A percentile compares a stretch with the other conserved stretches of the same genome.
These are phyloP conservation scores for Sparidentex hasta DNA, from an alignment of 2,797 vertebrate species.

Conservation along the genomic window DNA sequence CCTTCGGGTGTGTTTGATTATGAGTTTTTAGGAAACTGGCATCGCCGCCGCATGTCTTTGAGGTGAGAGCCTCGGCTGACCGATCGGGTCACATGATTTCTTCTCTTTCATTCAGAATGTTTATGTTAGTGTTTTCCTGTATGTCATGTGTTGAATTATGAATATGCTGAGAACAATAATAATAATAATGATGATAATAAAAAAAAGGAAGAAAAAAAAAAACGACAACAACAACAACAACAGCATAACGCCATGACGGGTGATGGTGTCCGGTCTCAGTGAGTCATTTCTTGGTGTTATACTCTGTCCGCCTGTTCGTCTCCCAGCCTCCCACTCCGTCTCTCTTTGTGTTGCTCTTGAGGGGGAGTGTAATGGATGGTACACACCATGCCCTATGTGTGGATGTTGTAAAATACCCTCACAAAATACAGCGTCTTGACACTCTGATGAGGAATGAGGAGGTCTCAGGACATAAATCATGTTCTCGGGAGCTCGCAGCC, in stretches of 20 bases:
- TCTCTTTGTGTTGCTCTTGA: slow-evolving; percentile 41
- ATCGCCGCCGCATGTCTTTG: slow-evolving; percentile 77
- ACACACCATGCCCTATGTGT: slow-evolving; percentile 18
- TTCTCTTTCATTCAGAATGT: slow-evolving; percentile 83
- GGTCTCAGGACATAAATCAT: slow-evolving; percentile 48
- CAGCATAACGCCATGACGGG: slow-evolving; percentile 26
- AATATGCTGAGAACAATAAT: slow-evolving; percentile 81
- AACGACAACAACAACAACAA: slow-evolving; percentile 18
- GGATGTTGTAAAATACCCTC: slow-evolving; percentile 43
- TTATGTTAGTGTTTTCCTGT: slow-evolving; percentile 87
- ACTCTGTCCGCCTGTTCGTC: slow-evolving; percentile 39
- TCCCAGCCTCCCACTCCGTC: slow-evolving; percentile 46
- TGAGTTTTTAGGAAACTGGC: slow-evolving; percentile 68
- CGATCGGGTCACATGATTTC: slow-evolving; percentile 69
- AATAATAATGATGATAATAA: slow-evolving; percentile 70
- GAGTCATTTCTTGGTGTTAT: slow-evolving; percentile 41
- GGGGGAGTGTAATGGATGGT: slow-evolving; percentile 52
- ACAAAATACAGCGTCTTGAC: slow-evolving; percentile 51
- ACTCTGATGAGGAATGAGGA: slow-evolving; percentile 56
- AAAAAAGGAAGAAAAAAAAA: slow-evolving; percentile 28
- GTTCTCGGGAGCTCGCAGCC: slow-evolving; percentile 23
- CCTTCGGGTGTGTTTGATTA: slow-evolving; percentile 55
- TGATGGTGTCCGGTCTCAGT: slow-evolving; percentile 38
- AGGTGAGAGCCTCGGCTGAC: slow-evolving; percentile 68
- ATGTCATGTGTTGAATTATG: slow-evolving; percentile 86